A percentile compares a stretch with the other conserved stretches of the same genome.
These are phyloP conservation scores for Magallana gigas DNA, from an alignment of 1,140 invertebrate species.

Conservation along the genomic window DNA sequence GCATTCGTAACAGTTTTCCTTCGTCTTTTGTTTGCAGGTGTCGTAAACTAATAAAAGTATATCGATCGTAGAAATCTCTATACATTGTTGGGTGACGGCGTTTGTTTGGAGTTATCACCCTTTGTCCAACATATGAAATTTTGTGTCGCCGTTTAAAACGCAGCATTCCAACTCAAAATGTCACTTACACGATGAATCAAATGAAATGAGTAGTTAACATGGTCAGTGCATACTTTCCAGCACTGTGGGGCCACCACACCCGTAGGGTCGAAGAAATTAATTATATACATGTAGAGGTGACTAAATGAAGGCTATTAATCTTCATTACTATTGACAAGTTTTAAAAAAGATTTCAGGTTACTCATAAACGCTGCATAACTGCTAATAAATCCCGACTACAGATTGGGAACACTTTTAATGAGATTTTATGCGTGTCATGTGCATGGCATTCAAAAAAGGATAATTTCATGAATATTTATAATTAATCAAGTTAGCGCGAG, in stretches of 20 bases:
- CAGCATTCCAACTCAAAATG: neutral
- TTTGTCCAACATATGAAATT: neutral
- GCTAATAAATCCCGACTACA: neutral
- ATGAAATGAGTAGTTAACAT: neutral
- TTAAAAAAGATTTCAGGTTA: conserved; percentile 32
- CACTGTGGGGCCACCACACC: conserved; percentile 5
- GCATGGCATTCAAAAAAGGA: conserved; percentile 23
- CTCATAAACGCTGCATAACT: conserved; percentile 13
- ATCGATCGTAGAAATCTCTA: neutral
- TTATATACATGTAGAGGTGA: conserved; percentile 22
- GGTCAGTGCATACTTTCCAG: neutral
- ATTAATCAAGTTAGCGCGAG: neutral
- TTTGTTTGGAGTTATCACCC: conserved; percentile 28
- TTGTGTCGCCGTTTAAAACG: neutral
- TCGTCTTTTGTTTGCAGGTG: conserved; percentile 7
- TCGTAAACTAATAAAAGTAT: neutral
- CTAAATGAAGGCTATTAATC: conserved; percentile 21
- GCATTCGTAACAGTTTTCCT: conserved; percentile 9
- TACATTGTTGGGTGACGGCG: neutral
- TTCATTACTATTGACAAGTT: conserved; percentile 31
- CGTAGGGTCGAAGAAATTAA: neutral
- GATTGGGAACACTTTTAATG: neutral
- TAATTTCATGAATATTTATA: conserved; percentile 37
- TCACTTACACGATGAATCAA: neutral
- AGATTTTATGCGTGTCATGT: conserved; percentile 30